Conservation (phyloP, 1,140 invertebrate species). For the Brachionus plicatilis region DNA sequence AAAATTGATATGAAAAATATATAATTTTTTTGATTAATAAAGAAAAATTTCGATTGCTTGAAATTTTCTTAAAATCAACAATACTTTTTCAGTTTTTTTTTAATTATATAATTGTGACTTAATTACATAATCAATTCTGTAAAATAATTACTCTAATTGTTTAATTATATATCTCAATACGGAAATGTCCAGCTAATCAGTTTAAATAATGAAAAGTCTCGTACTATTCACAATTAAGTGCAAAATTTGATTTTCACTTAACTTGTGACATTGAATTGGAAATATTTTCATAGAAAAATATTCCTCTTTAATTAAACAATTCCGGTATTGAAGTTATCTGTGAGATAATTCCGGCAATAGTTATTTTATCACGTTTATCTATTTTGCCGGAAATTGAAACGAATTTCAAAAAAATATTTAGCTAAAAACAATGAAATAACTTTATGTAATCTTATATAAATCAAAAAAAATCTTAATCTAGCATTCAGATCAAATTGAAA, state of each 20-base stretch:
- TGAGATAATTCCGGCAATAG: conserved; percentile 35
- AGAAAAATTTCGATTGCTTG: too few relatives aligned
- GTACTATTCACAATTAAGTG: conserved; percentile 22
- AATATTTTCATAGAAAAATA: not conserved
- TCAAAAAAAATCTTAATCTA: not conserved
- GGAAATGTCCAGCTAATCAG: not conserved
- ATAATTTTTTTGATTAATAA: too few relatives aligned
- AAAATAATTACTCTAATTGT: not conserved
- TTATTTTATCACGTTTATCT: conserved; percentile 8
- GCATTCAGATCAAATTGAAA: not conserved
- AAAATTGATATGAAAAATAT: too few relatives aligned
- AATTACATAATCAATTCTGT: not conserved
- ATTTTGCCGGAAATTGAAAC: conserved; percentile 22
- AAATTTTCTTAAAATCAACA: not conserved
- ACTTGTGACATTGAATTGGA: not conserved
- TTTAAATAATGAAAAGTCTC: not conserved
- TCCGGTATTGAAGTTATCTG: conserved; percentile 12
- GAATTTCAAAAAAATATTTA: not conserved
- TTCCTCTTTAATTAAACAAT: conserved; percentile 26
- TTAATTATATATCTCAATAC: not conserved
- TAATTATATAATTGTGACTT: not conserved
- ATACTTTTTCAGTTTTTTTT: not conserved
- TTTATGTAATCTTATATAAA: not conserved
- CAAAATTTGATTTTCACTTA: not conserved
- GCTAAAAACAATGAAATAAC: conserved; percentile 12